phyloP scores from a whole-genome alignment of 2,797 vertebrate species.

The Streptopelia turtur region DNA sequence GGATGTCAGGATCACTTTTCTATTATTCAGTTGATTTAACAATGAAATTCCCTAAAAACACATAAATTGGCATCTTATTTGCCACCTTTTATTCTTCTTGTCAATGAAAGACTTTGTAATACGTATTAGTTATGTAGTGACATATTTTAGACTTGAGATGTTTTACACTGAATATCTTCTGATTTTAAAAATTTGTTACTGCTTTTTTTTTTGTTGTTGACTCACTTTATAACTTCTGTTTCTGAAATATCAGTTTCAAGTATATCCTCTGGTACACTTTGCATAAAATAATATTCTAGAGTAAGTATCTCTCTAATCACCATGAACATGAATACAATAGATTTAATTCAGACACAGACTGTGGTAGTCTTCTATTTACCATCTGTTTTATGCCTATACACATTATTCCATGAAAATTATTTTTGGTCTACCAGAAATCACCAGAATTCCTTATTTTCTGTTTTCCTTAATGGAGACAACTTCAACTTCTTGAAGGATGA shows the following conservation, averaged over 20 bases:
- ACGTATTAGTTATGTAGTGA: not conserved
- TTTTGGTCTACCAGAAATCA: not conserved
- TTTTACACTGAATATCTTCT: not conserved
- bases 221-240: not conserved
- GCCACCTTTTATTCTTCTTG: not conserved
- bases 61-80: no score
- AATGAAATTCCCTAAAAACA: no score
- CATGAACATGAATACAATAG: not conserved
- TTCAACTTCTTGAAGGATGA: not conserved
- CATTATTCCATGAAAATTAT: not conserved
- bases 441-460: not conserved
- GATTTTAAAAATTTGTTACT: not conserved
- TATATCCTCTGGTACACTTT: not conserved
- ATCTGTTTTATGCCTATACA: not conserved
- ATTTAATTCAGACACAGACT: not conserved
- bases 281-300: not conserved
- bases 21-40: no score
- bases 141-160: not conserved
- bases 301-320: not conserved
- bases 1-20: no score
- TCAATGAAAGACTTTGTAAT: not conserved
- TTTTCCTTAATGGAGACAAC: not conserved
- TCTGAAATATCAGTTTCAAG: not conserved
- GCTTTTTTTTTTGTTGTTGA: not conserved
- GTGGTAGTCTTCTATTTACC: not conserved